Evolutionary conservation across 2,113 vertebrate species (phyloP).

Genomic region (Onychostruthus taczanowskii): DNA sequence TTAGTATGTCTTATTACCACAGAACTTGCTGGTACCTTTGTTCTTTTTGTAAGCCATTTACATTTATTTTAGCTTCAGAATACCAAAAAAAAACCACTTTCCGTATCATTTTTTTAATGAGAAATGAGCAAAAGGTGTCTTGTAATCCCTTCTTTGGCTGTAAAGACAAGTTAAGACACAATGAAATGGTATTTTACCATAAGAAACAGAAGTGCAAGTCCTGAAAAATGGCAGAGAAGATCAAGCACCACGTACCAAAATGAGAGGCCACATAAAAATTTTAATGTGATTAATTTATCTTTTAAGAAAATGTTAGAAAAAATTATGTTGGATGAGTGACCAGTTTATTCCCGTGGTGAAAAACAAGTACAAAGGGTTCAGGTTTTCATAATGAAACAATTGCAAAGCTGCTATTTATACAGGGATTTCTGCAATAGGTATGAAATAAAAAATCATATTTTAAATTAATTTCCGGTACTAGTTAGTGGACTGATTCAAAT

Average conservation of each 20-base stretch:
- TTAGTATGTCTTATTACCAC: not conserved
- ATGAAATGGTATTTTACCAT: not conserved
- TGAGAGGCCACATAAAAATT: not conserved
- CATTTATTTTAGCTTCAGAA: not conserved
- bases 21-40: not conserved
- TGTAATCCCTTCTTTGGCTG: not conserved
- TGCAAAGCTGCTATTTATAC: not conserved
- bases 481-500: not conserved
- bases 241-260: not conserved
- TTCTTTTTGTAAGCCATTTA: not conserved
- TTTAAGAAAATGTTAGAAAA: not conserved
- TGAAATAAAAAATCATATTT: not conserved
- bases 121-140: not conserved
- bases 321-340: not conserved
- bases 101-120: not conserved
- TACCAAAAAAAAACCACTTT: not conserved
- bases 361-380: not conserved
- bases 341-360: not conserved
- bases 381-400: not conserved
- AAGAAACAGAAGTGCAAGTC: not conserved
- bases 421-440: not conserved
- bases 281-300: not conserved
- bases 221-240: not conserved
- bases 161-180: not conserved
- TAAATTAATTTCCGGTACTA: not conserved